phyloP scores from a whole-genome alignment of 2,888 invertebrate genomes.

The Chaitophorus viminalis region DNA sequence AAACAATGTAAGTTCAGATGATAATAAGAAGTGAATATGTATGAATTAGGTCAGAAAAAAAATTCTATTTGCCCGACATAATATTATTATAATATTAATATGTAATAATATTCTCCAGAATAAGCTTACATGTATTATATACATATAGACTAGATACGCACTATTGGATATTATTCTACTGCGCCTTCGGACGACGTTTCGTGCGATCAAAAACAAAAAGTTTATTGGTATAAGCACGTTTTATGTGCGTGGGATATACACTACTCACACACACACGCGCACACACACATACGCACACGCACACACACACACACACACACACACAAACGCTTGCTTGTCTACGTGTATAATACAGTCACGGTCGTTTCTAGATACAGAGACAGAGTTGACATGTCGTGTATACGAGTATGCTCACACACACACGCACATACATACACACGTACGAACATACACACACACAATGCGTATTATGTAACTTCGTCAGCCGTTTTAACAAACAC shows the following conservation, averaged over 20 bases:
- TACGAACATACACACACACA: background rate
- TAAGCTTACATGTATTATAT: background rate
- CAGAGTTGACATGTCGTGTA: conserved; percentile 19
- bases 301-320: background rate
- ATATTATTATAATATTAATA: background rate
- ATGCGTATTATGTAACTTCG: conserved; percentile 40
- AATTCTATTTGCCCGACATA: background rate
- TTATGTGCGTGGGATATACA: conserved; percentile 63
- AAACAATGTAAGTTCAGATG: background rate
- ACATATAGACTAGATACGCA: background rate
- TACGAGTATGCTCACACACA: background rate
- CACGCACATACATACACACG: background rate
- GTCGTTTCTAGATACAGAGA: background rate
- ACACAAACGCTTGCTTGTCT: background rate
- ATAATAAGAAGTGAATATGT: background rate
- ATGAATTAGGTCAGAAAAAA: background rate
- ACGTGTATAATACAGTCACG: conserved; percentile 10
- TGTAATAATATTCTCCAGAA: background rate
- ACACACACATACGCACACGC: background rate
- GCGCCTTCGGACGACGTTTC: conserved; percentile 12
- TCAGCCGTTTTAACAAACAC: conserved; percentile 51
- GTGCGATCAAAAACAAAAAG: conserved; percentile 6
- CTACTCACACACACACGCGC: background rate
- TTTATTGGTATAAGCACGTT: conserved; percentile 64
- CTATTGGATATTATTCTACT: background rate